Base-by-base conservation (phyloP, 92 coral and sea anemone species). In the Metridium senile region DNA sequence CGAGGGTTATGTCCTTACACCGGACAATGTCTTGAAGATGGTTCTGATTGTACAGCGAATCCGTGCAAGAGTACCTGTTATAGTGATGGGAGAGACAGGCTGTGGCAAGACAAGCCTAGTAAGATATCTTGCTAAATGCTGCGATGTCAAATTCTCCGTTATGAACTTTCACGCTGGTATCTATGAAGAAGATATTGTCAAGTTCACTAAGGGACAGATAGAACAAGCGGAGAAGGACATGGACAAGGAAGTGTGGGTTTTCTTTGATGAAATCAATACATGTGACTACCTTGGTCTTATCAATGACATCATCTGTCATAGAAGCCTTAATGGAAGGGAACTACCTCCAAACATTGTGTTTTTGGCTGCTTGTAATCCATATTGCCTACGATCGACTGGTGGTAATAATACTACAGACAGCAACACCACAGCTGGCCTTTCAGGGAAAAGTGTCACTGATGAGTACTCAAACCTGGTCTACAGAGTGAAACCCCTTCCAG, bases 21-120 rank as follows among this genome's bases (percentile, higher is more conserved):
- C 97, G 18, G 97, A 91, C 64, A 91, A 91, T 69, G 81, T 88
- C 62, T 70, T 91, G 63, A 91, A 91, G 81, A 91, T 91, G 97
- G 87, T 82, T 2, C 84, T 91, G 58, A 86, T 91, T 21, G 79
- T 91, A 62, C 97, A 84, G 23, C 85, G 97, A 10, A 78, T 91
- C 39, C 79, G 93, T 67, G 97, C 93, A 26, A 81, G 83, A 75
- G 86, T 88, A 54, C 97, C 97, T 6, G 92, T 91, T 27, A 88
- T 91, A 39, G 86, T 91, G n/a, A 91, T 91, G 97, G 97, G 97
- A 16, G 97, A 91, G 82, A 91, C 97, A 25, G 97, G 97, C 62
- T 91, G 97, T 57, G 97, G 97, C 1, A 91, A 91, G 57, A 91
- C 97, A 22, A 91, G 97, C 72, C 80, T 91, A 33, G 92, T 88